These are phyloP conservation scores for Clarias platycephalus DNA, from an alignment of 2,797 vertebrate genomes.

Conservation along the genomic window DNA sequence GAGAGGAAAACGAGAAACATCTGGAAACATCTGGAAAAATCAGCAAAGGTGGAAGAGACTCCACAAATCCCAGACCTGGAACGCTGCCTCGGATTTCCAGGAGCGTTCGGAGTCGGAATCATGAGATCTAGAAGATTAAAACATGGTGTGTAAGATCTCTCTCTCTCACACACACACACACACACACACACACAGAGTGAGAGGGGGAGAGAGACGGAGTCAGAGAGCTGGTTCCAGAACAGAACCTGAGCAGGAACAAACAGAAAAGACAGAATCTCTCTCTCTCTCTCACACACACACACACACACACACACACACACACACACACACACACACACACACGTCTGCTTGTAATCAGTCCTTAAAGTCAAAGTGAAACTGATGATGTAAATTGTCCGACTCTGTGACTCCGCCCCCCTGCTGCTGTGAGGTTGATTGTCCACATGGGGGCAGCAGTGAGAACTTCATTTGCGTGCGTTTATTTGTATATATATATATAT, in stretches of 20 bases:
- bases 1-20: neutral
- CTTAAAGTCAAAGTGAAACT: neutral
- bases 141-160: neutral
- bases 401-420: neutral
- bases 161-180: neutral
- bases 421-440: slow-evolving; percentile 20
- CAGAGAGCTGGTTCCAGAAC: slow-evolving; percentile 62
- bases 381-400: neutral
- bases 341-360: neutral
- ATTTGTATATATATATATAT: neutral
- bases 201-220: neutral
- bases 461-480: neutral
- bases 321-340: neutral
- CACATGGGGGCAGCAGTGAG: slow-evolving; percentile 30
- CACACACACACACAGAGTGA: neutral
- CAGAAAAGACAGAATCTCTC: neutral
- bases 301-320: neutral
- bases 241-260: slow-evolving; percentile 57
- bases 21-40: neutral
- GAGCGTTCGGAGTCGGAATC: neutral
- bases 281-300: neutral
- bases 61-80: neutral
- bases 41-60: neutral
- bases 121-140: slow-evolving; percentile 15
- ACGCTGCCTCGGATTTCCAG: slow-evolving; percentile 43